Evolutionary conservation across 2,113 vertebrate genomes (phyloP), one percentile per base, ranked within the genome.

Genomic region (Merops nubicus): DNA sequence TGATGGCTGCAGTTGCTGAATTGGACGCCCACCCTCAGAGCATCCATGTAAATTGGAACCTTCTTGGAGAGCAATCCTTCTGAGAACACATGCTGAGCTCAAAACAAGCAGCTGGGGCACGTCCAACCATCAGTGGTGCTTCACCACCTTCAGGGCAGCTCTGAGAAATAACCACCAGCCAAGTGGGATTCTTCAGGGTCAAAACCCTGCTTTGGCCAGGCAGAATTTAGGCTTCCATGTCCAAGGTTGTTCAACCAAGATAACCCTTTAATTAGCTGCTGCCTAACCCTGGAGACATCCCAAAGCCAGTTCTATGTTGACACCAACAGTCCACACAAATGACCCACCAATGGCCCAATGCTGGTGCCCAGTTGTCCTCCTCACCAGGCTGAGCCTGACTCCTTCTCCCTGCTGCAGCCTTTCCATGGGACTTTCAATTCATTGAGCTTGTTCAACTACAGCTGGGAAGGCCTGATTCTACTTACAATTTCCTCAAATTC

Each of bases 21-120:
- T 2, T 25, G 34, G 42, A 45, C 14, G 4, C 0, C 8, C 1
- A 3, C 2, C 15, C 8, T 0, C 0, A 0, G n/a, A 84, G 28
- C 59, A 65, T 15, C 51, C n/a, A 7, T 5, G 31, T 50, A 38
- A 83, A 56, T 33, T 2, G 43, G 20, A 10, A 59, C 33, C 31
- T 40, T 40, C 59, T 53, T 0, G 0, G 45, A 77, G 19, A 70
- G 31, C 1, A 12, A 85, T 36, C 50, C 47, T 76, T 65, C 81
- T 50, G 69, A 54, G 51, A 94, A 81, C n/a, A n/a, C n/a, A n/a
- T 17, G 42, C 47, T 72, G 68, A 89, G 72, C 75, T 47, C 29
- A 51, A 40, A 85, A 17, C 18, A 68, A 77, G 77, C 29, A 77
- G 29, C 65, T 75, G 51, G 34, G 34, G 10, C n/a, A 36, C 1